phyloP scores from a whole-genome alignment of 2,888 invertebrate species.

The Seira musarum region DNA sequence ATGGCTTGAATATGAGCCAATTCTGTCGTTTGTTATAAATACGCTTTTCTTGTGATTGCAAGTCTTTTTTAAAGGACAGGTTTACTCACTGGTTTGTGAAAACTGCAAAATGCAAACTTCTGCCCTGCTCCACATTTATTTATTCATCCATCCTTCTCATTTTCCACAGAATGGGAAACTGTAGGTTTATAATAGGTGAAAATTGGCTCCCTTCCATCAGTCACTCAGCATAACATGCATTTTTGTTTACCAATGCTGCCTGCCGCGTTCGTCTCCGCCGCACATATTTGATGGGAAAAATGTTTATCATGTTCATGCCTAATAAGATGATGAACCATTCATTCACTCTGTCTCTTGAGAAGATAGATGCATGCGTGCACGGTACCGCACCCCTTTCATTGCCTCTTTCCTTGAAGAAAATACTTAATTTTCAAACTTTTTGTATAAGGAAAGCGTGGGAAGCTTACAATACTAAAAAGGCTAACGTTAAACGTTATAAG shows the following conservation, averaged over 20 bases:
- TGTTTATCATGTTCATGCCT: constrained; percentile 23
- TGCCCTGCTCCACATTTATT: background rate
- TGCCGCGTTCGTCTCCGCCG: background rate
- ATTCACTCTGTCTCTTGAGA: background rate
- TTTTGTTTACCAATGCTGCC: no score
- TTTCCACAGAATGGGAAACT: background rate
- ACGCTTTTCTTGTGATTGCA: background rate
- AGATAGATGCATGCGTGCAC: background rate
- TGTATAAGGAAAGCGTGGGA: no score
- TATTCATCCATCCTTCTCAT: background rate
- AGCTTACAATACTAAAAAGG: no score
- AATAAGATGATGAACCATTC: background rate
- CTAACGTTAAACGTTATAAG: no score
- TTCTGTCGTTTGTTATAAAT: background rate
- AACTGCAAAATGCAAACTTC: background rate
- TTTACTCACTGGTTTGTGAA: background rate
- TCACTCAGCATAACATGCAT: constrained; percentile 15
- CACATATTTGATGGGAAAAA: background rate
- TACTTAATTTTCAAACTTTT: no score
- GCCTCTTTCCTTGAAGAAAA: no score
- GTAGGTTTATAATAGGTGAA: constrained; percentile 10
- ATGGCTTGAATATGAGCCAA: constrained; percentile 31
- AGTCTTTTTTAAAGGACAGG: background rate
- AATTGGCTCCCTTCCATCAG: constrained; percentile 45
- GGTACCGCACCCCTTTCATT: no score